Evolutionary conservation across 2,113 vertebrate species (phyloP).

Genomic region (Zapus hudsonius): DNA sequence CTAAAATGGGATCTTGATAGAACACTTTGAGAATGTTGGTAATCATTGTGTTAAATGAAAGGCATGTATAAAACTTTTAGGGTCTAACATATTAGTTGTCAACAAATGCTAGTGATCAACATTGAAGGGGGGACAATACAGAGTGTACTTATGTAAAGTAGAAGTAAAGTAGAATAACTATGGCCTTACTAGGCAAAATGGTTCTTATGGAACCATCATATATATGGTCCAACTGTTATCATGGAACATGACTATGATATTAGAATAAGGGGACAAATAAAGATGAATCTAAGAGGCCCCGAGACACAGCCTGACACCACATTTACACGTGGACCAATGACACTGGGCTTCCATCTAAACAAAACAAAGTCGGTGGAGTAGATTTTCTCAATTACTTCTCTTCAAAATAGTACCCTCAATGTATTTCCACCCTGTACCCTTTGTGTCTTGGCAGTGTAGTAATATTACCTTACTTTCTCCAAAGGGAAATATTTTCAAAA

Average conservation of each 20-base stretch:
- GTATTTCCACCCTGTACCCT: background rate
- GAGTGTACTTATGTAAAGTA: background rate
- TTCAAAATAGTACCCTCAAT: background rate
- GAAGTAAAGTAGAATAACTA: background rate
- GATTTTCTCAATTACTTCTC: background rate
- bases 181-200: no score
- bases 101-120: background rate
- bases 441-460: background rate
- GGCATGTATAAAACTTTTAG: background rate
- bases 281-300: background rate
- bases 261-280: background rate
- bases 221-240: background rate
- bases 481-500: conserved; percentile 22
- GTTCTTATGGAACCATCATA: background rate
- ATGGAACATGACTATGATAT: background rate
- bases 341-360: background rate
- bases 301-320: background rate
- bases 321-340: background rate
- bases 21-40: background rate
- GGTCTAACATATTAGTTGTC: background rate
- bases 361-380: background rate
- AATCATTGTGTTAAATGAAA: background rate
- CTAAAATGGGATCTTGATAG: background rate
- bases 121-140: background rate
- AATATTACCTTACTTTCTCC: background rate